phyloP scores from a whole-genome alignment of 2,113 vertebrate species.

The Grus americana region DNA sequence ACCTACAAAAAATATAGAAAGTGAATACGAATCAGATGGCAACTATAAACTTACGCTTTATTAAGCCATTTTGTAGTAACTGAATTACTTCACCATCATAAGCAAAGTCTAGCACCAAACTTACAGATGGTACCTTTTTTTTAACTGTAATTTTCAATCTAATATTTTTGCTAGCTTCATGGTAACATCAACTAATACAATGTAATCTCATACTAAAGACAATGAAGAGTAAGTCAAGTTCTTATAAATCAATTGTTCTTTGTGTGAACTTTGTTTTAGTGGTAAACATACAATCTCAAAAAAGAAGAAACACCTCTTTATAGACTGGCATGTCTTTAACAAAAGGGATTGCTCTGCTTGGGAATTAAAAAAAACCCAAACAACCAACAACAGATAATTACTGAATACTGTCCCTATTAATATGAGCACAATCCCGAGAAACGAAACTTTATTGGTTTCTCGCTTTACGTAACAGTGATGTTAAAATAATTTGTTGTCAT shows the following conservation, averaged over 20 bases:
- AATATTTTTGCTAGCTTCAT: background rate
- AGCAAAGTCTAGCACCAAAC: background rate
- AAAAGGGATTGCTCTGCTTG: background rate
- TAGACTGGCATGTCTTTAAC: background rate
- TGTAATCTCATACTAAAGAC: background rate
- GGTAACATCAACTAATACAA: background rate
- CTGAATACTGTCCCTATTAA: background rate
- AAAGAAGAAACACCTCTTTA: background rate
- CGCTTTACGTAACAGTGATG: background rate
- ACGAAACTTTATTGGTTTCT: background rate
- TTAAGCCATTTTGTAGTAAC: background rate
- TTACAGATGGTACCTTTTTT: background rate
- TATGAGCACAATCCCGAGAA: background rate
- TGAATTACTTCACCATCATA: background rate
- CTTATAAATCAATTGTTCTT: background rate
- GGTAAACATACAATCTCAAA: background rate
- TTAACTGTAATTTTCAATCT: background rate
- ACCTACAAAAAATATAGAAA: background rate
- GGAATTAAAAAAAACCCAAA: background rate
- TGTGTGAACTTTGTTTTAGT: background rate
- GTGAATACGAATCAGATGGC: background rate
- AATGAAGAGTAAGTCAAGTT: background rate
- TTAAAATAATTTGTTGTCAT: background rate
- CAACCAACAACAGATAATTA: background rate
- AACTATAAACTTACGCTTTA: background rate